phyloP scores from a whole-genome alignment of 2,113 vertebrate genomes.

The Procavia capensis region DNA sequence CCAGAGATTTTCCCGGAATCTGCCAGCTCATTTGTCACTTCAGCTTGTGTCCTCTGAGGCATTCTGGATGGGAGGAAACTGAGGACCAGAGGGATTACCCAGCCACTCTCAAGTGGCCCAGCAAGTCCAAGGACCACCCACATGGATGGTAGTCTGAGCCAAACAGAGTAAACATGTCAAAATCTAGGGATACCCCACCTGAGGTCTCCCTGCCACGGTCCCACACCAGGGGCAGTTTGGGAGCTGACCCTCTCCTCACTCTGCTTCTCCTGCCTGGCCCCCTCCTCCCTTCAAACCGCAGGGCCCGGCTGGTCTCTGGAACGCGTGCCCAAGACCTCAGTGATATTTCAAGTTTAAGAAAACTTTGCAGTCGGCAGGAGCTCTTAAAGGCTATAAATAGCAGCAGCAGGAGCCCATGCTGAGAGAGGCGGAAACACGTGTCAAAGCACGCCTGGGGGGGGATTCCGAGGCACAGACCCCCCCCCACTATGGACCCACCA shows the following conservation, averaged over 20 bases:
- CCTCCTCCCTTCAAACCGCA: conserved; percentile 74
- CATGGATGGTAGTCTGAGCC: neutral
- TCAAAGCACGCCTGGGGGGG: conserved; percentile 68
- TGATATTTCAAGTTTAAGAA: conserved; percentile 85
- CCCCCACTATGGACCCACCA: conserved; percentile 46
- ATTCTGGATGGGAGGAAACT: conserved; percentile 33
- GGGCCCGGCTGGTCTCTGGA: conserved; percentile 73
- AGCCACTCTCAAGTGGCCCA: neutral
- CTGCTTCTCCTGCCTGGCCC: conserved; percentile 45
- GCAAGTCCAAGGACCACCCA: conserved; percentile 56
- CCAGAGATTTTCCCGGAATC: neutral
- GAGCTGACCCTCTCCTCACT: conserved; percentile 33
- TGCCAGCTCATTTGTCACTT: neutral
- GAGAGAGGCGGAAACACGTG: conserved; percentile 81
- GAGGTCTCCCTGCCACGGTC: neutral
- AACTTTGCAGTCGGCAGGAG: conserved; percentile 82
- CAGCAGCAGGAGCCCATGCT: conserved; percentile 75
- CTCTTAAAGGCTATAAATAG: conserved; percentile 85
- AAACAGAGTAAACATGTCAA: neutral
- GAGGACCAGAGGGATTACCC: conserved; percentile 29
- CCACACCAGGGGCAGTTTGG: conserved; percentile 10
- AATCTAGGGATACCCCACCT: neutral
- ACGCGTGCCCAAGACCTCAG: conserved; percentile 77
- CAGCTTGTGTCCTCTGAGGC: neutral
- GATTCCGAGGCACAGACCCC: conserved; percentile 53